Conservation (phyloP, 1,140 invertebrate genomes). For the Catajapyx aquilonaris region DNA sequence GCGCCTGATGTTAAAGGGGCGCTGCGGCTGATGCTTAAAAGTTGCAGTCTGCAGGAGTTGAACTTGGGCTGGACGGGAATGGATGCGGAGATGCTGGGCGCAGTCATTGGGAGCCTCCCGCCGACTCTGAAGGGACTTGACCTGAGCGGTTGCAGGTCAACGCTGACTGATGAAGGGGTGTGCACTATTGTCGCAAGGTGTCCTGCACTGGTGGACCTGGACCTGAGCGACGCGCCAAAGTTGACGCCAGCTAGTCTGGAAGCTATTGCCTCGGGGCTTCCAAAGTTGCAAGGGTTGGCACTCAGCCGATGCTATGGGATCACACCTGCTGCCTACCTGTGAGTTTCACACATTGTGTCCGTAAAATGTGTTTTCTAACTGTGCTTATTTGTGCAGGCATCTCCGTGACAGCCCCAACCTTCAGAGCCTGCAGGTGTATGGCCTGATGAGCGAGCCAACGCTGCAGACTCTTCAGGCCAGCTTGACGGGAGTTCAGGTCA, state of each 20-base stretch:
- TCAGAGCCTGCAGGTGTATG: too few species aligned
- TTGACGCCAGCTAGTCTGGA: slow-evolving; percentile 35
- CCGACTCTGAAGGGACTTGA: slow-evolving; percentile 45
- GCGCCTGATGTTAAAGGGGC: too few species aligned
- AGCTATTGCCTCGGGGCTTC: slow-evolving; percentile 33
- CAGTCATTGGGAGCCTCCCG: slow-evolving; percentile 38
- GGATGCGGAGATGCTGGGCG: slow-evolving; percentile 30
- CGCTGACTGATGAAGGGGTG: slow-evolving; percentile 51
- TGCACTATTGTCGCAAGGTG: slow-evolving; percentile 28
- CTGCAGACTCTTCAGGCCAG: too few species aligned
- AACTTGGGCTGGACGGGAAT: slow-evolving; percentile 66
- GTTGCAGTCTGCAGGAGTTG: slow-evolving; percentile 41
- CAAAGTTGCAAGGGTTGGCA: slow-evolving; percentile 54
- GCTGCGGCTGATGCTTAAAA: too few species aligned
- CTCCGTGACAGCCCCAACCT: too few species aligned
- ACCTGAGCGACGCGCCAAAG: slow-evolving; percentile 62
- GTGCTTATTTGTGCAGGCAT: too few species aligned
- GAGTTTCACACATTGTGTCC: too few species aligned
- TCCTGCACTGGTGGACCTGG: slow-evolving; percentile 51
- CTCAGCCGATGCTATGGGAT: slow-evolving; percentile 70
- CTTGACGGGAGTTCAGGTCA: slow-evolving; percentile 21
- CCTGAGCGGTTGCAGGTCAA: slow-evolving; percentile 52
- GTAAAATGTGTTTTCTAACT: too few species aligned
- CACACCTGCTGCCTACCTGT: too few species aligned
- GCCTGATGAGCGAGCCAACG: too few species aligned